phyloP scores from a whole-genome alignment of 1,140 invertebrate species.

The Conus betulinus region DNA sequence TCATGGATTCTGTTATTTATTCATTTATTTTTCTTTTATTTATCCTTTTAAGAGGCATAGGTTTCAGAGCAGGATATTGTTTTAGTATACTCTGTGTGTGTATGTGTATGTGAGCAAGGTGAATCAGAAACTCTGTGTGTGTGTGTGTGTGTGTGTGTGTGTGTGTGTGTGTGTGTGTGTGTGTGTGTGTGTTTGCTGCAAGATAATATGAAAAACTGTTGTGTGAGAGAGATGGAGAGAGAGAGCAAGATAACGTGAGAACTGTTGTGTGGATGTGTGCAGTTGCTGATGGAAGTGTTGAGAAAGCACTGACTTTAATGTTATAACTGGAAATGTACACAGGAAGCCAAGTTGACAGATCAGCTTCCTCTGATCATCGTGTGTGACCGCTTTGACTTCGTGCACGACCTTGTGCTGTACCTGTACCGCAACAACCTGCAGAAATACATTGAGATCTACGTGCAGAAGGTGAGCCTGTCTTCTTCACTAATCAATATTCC shows the following conservation, averaged over 20 bases:
- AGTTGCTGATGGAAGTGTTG: not conserved
- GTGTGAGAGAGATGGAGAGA: no score
- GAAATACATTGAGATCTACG: slow-evolving; percentile 99
- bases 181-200: not conserved
- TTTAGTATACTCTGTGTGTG: not conserved
- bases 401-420: slow-evolving; percentile 99
- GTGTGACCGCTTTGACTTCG: slow-evolving; percentile 99
- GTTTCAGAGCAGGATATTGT: no score
- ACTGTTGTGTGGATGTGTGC: not conserved
- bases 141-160: not conserved
- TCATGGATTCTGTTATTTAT: no score
- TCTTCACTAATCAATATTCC: not conserved
- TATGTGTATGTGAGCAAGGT: not conserved
- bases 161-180: not conserved
- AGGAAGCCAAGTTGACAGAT: slow-evolving; percentile 96
- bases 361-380: slow-evolving; percentile 99
- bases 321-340: slow-evolving; percentile 32
- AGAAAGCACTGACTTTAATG: not conserved
- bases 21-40: no score
- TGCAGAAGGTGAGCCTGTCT: slow-evolving; percentile 90
- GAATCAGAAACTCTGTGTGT: not conserved
- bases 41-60: no score
- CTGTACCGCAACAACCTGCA: slow-evolving; percentile 98
- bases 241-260: no score
- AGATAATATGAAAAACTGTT: no score